phyloP scores from a whole-genome alignment of 2,888 invertebrate genomes.

The Macrosoma leucophasiata region DNA sequence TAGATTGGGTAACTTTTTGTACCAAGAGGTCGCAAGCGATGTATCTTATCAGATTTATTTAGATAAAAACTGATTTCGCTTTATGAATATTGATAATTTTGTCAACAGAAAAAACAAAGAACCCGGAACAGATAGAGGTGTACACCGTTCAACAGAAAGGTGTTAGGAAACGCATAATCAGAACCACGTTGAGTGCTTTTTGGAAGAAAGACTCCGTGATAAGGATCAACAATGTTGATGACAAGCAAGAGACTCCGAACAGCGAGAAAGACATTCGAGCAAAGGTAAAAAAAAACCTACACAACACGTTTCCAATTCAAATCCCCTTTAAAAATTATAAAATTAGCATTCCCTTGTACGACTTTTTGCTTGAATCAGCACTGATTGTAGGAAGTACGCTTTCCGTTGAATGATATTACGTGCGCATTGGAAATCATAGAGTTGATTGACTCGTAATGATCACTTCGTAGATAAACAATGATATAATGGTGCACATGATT shows the following conservation, averaged over 20 bases:
- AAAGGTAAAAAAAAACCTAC: conserved; percentile 66
- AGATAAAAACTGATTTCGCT: no score
- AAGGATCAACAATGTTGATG: conserved; percentile 83
- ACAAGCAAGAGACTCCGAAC: conserved; percentile 81
- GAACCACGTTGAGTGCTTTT: conserved; percentile 78
- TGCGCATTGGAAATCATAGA: conserved; percentile 12
- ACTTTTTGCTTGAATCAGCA: conserved; percentile 6
- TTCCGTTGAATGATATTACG: no score
- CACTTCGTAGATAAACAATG: conserved; percentile 11
- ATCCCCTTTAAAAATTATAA: conserved; percentile 2
- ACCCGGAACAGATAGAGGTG: conserved; percentile 82
- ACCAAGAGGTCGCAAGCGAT: no score
- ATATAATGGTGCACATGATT: conserved; percentile 11
- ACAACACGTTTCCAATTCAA: conserved; percentile 57
- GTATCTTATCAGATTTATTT: no score
- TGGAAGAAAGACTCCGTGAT: conserved; percentile 82
- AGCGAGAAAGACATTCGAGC: conserved; percentile 80
- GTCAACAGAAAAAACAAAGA: conserved; percentile 81
- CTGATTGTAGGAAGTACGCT: conserved; percentile 4
- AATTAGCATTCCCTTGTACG: conserved; percentile 2
- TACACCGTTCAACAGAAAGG: conserved; percentile 78
- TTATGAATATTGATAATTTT: no score
- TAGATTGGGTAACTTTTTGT: no score
- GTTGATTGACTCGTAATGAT: conserved; percentile 15
- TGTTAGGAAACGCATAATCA: conserved; percentile 76